Conservation (phyloP, 2,113 vertebrate genomes). For the Coracopsis vasa region DNA sequence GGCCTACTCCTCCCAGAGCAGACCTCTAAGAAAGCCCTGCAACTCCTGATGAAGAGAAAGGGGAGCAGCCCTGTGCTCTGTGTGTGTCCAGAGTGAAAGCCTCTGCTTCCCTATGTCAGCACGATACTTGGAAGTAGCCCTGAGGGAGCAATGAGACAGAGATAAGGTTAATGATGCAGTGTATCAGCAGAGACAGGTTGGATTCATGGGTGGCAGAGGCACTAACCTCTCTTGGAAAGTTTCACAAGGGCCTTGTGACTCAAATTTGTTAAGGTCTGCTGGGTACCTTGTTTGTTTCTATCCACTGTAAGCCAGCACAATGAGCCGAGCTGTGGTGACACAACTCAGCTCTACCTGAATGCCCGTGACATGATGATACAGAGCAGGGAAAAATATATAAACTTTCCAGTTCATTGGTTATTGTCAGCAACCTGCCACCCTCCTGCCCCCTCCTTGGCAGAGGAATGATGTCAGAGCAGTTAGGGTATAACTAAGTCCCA, state of each 20-base stretch:
- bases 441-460: background rate
- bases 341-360: background rate
- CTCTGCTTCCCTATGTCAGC: background rate
- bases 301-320: background rate
- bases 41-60: background rate
- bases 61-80: background rate
- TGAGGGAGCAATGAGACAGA: background rate
- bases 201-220: background rate
- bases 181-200: background rate
- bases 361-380: background rate
- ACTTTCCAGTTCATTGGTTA: background rate
- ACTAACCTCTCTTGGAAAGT: background rate
- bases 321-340: background rate
- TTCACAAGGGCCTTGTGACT: background rate
- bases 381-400: background rate
- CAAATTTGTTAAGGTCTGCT: background rate
- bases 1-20: background rate
- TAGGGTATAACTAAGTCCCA: background rate
- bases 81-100: background rate
- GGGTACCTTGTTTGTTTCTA: background rate
- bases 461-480: constrained; percentile 8
- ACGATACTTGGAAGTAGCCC: background rate
- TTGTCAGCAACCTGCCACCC: background rate
- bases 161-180: background rate
- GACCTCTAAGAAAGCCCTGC: background rate